These are phyloP conservation scores for Numida meleagris DNA, from an alignment of 2,113 vertebrate species.

Conservation along the genomic window DNA sequence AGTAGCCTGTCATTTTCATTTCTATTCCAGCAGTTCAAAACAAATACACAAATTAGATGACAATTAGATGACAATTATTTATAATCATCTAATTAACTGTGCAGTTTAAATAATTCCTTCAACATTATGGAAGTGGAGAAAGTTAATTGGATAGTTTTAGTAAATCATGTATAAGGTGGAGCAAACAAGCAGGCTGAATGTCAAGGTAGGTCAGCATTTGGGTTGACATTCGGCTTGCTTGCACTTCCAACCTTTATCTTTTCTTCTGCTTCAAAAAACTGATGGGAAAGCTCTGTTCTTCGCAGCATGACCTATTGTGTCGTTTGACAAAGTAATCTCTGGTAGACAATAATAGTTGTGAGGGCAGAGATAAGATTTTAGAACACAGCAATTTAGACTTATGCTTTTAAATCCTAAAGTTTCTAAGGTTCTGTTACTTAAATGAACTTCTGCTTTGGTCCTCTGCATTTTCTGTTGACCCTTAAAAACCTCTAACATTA, in stretches of 20 bases:
- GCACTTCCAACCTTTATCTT: neutral
- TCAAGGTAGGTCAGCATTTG: neutral
- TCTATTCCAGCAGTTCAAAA: neutral
- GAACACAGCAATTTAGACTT: neutral
- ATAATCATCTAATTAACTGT: neutral
- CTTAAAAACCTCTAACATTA: neutral
- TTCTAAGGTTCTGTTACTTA: neutral
- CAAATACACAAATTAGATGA: neutral
- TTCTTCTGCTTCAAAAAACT: neutral
- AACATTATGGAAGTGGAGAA: neutral
- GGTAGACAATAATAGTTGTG: neutral
- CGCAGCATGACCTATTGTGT: neutral
- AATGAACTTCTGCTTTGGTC: neutral
- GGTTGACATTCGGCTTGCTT: fast-evolving
- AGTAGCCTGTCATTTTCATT: neutral
- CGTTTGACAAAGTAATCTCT: neutral
- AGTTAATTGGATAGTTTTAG: neutral
- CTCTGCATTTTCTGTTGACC: neutral
- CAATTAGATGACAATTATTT: neutral
- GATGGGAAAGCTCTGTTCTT: neutral
- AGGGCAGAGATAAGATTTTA: neutral
- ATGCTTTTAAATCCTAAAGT: neutral
- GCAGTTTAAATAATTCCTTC: neutral
- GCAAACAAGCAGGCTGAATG: neutral
- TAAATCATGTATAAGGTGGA: fast-evolving